Evolutionary conservation across 2,888 invertebrate genomes (phyloP).

Genomic region (Erannis defoliaria): DNA sequence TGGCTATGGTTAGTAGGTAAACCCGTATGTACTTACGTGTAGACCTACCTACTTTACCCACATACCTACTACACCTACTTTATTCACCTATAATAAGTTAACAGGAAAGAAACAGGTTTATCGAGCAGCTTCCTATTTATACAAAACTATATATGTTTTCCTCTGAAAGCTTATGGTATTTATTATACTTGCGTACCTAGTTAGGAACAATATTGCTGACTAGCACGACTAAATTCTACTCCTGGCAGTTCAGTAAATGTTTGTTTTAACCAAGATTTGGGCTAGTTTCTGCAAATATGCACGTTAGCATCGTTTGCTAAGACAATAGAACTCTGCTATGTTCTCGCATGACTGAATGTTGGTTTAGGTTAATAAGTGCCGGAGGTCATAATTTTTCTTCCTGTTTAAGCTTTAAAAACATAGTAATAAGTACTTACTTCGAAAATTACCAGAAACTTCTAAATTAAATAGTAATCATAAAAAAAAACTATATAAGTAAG

Average conservation of each 20-base stretch:
- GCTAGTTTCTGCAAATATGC: slow-evolving; percentile 28
- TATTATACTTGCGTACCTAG: background rate
- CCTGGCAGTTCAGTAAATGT: slow-evolving; percentile 20
- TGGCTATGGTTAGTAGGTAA: no score
- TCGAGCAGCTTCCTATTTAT: slow-evolving; percentile 14
- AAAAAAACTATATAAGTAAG: no score
- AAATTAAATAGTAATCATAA: no score
- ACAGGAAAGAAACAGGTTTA: no score
- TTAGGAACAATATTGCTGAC: slow-evolving; percentile 44
- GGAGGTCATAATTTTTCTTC: no score
- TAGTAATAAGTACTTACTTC: no score
- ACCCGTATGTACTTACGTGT: no score
- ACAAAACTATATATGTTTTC: slow-evolving; percentile 11
- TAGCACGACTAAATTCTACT: slow-evolving; percentile 4
- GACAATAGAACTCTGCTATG: background rate
- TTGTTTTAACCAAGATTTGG: slow-evolving; percentile 25
- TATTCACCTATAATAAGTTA: background rate
- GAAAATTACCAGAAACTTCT: no score
- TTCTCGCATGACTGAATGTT: slow-evolving; percentile 6
- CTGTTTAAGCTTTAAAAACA: no score
- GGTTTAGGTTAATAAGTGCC: background rate
- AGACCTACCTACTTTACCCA: no score
- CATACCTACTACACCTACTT: no score
- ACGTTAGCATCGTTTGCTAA: slow-evolving; percentile 20
- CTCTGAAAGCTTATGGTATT: background rate